phyloP scores from a whole-genome alignment of 2,888 invertebrate species.

The Tillus elongatus region DNA sequence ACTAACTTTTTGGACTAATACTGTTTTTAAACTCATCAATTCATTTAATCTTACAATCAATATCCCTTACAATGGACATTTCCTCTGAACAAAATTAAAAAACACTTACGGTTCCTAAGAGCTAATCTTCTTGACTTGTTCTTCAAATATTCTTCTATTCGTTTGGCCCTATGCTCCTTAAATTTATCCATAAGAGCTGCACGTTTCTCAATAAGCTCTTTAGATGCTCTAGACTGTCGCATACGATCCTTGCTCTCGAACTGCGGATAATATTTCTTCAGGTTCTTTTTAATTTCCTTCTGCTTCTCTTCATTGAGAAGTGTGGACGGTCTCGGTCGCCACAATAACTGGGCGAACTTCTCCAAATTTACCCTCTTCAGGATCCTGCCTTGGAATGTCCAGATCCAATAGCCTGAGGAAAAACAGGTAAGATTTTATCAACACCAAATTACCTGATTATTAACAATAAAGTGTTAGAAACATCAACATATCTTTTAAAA shows the following conservation, averaged over 20 bases:
- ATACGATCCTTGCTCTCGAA: conserved; percentile 96
- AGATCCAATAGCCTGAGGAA: conserved; percentile 80
- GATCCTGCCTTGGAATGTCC: conserved; percentile 87
- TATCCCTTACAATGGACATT: too few relatives aligned
- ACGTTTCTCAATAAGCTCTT: conserved; percentile 89
- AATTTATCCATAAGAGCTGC: conserved; percentile 80
- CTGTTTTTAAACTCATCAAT: too few relatives aligned
- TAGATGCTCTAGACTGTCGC: conserved; percentile 84
- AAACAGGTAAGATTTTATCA: not conserved
- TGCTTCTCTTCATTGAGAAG: conserved; percentile 76
- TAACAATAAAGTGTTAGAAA: too few relatives aligned
- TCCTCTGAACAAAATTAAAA: too few relatives aligned
- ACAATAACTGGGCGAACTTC: conserved; percentile 87
- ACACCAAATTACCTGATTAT: conserved; percentile 1
- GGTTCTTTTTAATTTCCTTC: conserved; percentile 92
- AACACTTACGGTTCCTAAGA: conserved; percentile 73
- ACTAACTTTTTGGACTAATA: too few relatives aligned
- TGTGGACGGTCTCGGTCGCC: conserved; percentile 90
- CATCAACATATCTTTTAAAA: too few relatives aligned
- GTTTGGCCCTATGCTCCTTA: conserved; percentile 68
- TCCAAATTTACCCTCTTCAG: conserved; percentile 78
- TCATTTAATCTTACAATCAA: too few relatives aligned
- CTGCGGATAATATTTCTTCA: conserved; percentile 92
- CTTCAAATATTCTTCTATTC: conserved; percentile 63
- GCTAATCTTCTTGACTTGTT: conserved; percentile 75